A percentile compares a stretch with the other conserved stretches of the same genome.
Evolutionary conservation across 2,888 invertebrate species (phyloP).

Genomic region (Lordiphosa andalusiaca): DNA sequence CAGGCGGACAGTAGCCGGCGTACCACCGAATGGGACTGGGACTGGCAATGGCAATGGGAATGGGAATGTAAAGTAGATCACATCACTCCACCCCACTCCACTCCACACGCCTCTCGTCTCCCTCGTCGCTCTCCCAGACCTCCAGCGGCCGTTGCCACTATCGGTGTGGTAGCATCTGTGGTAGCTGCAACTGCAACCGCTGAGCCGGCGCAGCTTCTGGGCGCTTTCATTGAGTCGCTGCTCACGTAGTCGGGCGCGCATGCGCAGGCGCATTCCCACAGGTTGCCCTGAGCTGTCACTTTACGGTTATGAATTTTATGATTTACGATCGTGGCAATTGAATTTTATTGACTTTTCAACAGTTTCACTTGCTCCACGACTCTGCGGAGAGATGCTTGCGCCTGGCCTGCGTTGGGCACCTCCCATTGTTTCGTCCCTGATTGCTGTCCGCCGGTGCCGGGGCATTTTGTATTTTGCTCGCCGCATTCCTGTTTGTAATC

Average conservation of each 20-base stretch:
- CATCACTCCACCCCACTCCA: constrained; percentile 25
- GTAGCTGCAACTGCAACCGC: constrained; percentile 11
- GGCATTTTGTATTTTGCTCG: background rate
- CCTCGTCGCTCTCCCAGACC: constrained; percentile 13
- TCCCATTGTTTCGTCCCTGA: constrained; percentile 33
- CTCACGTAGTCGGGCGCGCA: constrained; percentile 67
- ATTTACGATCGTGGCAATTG: constrained; percentile 77
- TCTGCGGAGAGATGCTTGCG: constrained; percentile 20
- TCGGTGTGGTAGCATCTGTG: constrained; percentile 53
- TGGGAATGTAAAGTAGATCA: constrained; percentile 72
- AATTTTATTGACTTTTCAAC: constrained; percentile 78
- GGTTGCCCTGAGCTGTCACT: constrained; percentile 69
- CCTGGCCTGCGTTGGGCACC: constrained; percentile 28
- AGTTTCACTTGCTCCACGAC: constrained; percentile 51
- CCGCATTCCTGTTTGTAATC: background rate
- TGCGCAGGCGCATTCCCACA: constrained; percentile 63
- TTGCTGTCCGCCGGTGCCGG: constrained; percentile 19
- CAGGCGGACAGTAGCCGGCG: constrained; percentile 27
- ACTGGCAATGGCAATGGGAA: constrained; percentile 18
- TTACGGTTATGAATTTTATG: constrained; percentile 78
- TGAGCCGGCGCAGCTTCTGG: constrained; percentile 3
- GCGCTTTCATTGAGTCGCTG: constrained; percentile 52
- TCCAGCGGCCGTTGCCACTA: constrained; percentile 50
- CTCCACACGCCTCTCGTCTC: too few species aligned
- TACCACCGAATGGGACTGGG: constrained; percentile 27